phyloP scores from a whole-genome alignment of 1,140 invertebrate genomes.

The Leptinotarsa texana region DNA sequence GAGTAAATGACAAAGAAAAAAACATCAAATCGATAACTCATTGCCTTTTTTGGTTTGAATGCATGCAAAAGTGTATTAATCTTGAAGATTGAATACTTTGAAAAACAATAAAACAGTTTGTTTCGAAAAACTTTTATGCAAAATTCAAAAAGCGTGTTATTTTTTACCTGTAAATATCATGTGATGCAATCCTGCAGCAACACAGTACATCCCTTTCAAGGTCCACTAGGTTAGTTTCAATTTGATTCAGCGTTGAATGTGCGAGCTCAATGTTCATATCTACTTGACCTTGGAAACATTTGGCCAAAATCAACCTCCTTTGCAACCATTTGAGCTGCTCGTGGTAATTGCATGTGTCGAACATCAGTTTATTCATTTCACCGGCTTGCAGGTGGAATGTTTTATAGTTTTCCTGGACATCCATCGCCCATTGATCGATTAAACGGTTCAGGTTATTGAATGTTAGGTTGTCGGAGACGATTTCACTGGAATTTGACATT shows the following conservation, averaged over 20 bases:
- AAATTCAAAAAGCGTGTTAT: too few relatives aligned
- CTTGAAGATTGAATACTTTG: too few relatives aligned
- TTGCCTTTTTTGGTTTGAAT: too few relatives aligned
- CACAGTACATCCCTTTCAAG: neutral
- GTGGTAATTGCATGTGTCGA: constrained; percentile 2
- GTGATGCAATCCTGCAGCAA: neutral
- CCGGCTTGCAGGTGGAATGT: neutral
- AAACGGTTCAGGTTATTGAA: neutral
- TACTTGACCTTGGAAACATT: constrained; percentile 1
- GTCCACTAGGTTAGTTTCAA: neutral
- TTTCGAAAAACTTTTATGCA: too few relatives aligned
- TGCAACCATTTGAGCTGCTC: neutral
- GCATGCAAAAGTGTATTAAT: too few relatives aligned
- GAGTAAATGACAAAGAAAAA: too few relatives aligned
- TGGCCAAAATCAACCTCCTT: neutral
- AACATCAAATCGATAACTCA: too few relatives aligned
- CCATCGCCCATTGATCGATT: neutral
- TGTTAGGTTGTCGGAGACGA: neutral
- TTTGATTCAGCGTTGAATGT: neutral
- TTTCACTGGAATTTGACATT: constrained; percentile 10
- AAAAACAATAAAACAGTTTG: too few relatives aligned
- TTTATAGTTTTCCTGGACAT: neutral
- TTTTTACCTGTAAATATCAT: neutral
- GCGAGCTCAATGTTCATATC: neutral
- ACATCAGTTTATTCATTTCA: constrained; percentile 4